Conservation (phyloP, 2,797 vertebrate species). For the Melopsittacus undulatus region DNA sequence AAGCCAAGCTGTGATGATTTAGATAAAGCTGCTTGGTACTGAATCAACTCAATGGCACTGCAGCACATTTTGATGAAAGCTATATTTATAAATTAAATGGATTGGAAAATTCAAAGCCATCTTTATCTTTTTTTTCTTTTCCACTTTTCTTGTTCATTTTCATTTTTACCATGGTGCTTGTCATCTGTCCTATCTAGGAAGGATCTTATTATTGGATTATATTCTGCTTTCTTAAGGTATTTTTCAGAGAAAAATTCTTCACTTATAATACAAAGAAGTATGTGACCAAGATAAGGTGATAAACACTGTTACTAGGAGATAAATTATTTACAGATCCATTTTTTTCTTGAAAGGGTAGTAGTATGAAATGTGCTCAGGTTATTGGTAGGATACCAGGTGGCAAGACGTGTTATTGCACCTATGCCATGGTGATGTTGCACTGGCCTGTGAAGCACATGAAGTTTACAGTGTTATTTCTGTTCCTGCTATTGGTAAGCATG, state of each 20-base stretch:
- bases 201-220: neutral
- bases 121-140: neutral
- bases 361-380: neutral
- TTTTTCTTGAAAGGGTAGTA: neutral
- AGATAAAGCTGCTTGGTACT: neutral
- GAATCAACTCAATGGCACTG: neutral
- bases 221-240: fast-evolving
- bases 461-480: neutral
- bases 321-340: neutral
- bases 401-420: neutral
- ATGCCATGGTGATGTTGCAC: neutral
- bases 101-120: neutral
- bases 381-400: neutral
- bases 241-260: neutral
- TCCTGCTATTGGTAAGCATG: neutral
- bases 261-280: neutral
- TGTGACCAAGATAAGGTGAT: neutral
- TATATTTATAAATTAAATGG: neutral
- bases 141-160: neutral
- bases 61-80: neutral
- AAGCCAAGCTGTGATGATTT: neutral
- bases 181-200: neutral
- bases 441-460: no score
- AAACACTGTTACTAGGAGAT: no score
- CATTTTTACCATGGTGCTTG: neutral